Evolutionary conservation across 2,113 vertebrate species (phyloP), one percentile per base, ranked within the genome.

Genomic region (Hyperopisus bebe): DNA sequence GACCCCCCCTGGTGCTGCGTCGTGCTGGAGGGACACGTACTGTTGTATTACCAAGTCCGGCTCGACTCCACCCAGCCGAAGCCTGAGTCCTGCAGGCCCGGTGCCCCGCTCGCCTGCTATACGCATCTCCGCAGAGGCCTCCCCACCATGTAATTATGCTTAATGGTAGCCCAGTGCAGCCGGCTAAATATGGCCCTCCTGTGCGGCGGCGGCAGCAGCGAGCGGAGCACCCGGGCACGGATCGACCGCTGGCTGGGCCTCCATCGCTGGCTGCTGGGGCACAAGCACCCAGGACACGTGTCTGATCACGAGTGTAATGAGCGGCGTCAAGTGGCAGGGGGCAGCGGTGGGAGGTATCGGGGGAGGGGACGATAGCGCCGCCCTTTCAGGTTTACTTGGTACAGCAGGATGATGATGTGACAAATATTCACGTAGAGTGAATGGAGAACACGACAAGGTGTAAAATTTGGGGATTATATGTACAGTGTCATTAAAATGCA

Each of bases 81-180:
- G 5, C 77, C 93, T 91, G 89, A 91, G 93, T 94, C 91, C 92
- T 93, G 92, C 82, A 91, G 90, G 92, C 89, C 50, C 90, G 91
- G 90, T n/a, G 88, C 92, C 87, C 17, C 42, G 90, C 92, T 92
- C 91, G 92, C 90, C 91, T 91, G 92, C 94, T 94, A 94, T 94
- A 94, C 92, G 92, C 92, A 94, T 94, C 93, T 93, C 93, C 92
- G 93, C 94, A 94, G 94, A 92, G 94, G 93, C 93, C 93, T 94
- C 95, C 93, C 93, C 95, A 95, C 95, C 93, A 80, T 96, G 93
- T 94, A 96, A 96, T 96, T 96, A 96, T 96, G 93, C 94, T 96
- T 95, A 96, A 96, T 96, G 94, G 94, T 95, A 95, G 95, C 94
- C 95, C 87, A 44, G 53, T 94, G 92, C 93, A 95, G 94, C 90